These are phyloP conservation scores for Lagria hirta DNA, from an alignment of 2,888 invertebrate species.

Conservation along the genomic window DNA sequence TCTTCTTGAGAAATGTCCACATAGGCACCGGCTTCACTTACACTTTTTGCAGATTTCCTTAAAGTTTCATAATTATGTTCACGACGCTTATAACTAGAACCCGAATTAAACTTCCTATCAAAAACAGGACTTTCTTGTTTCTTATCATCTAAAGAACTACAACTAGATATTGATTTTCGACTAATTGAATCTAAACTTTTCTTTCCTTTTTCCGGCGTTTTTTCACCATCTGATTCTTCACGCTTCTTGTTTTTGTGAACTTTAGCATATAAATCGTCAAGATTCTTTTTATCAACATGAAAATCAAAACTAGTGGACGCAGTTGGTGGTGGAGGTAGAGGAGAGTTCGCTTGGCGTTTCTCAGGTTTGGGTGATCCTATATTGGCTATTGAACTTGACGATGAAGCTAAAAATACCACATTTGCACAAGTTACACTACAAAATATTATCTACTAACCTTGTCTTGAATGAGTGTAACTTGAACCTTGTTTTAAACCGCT, in stretches of 20 bases:
- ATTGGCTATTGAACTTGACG: slow-evolving; percentile 63
- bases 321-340: slow-evolving; percentile 82
- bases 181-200: slow-evolving; percentile 23
- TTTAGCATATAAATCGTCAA: slow-evolving; percentile 91
- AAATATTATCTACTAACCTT: slow-evolving; percentile 52
- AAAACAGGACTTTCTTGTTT: slow-evolving; percentile 2
- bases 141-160: slow-evolving; percentile 16
- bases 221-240: slow-evolving; percentile 28
- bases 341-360: slow-evolving; percentile 87
- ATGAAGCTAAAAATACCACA: slow-evolving; percentile 59
- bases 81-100: slow-evolving; percentile 14
- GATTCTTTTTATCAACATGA: slow-evolving; percentile 57
- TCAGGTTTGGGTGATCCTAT: slow-evolving; percentile 87
- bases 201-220: slow-evolving; percentile 25
- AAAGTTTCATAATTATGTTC: slow-evolving; percentile 67
- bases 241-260: slow-evolving; percentile 66
- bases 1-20: slow-evolving; percentile 48
- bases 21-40: slow-evolving; percentile 47
- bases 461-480: slow-evolving; percentile 62
- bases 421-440: no score
- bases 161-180: slow-evolving; percentile 20
- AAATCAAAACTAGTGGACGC: slow-evolving; percentile 44
- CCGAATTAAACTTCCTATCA: neutral
- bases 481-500: slow-evolving; percentile 63
- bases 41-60: slow-evolving; percentile 49